These are phyloP conservation scores for Nematostella vectensis DNA, from an alignment of 92 coral and sea anemone genomes.

Conservation along the genomic window DNA sequence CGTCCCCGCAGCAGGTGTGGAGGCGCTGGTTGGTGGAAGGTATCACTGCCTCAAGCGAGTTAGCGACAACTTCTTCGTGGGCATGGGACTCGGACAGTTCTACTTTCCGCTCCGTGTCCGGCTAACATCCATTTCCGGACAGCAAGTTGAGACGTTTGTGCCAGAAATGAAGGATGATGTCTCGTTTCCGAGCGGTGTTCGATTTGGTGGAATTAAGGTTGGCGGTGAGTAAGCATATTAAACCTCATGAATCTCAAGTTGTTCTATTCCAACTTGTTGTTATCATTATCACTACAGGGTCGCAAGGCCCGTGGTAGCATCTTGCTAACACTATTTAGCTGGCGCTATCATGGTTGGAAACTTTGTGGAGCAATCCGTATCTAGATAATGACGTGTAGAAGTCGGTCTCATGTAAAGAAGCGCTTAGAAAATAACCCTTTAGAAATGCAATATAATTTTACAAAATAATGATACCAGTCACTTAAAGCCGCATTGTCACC, in stretches of 20 bases:
- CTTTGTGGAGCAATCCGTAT: no score
- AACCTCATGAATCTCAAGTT: neutral
- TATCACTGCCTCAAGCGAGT: slow-evolving; percentile 55
- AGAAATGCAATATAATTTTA: no score
- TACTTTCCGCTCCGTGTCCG: slow-evolving; percentile 54
- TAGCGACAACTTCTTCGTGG: slow-evolving; percentile 66
- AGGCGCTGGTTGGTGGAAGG: slow-evolving; percentile 30
- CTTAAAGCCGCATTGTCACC: no score
- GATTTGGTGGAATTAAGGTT: slow-evolving; percentile 43
- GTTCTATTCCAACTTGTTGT: no score
- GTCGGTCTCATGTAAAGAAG: no score
- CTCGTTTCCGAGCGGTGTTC: slow-evolving; percentile 43
- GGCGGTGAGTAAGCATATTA: slow-evolving; percentile 36
- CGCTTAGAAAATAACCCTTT: no score
- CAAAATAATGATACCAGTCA: no score
- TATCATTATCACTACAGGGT: no score
- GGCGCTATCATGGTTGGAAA: no score
- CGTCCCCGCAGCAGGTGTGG: slow-evolving; percentile 68
- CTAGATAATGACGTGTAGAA: no score
- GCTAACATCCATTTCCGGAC: slow-evolving; percentile 62
- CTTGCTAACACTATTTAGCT: no score
- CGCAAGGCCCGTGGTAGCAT: no score
- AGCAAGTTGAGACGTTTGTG: slow-evolving; percentile 40
- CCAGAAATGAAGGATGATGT: slow-evolving; percentile 42
- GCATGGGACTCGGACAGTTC: slow-evolving; percentile 42